Evolutionary conservation across 2,888 invertebrate species (phyloP).

Genomic region (Amiota communis): DNA sequence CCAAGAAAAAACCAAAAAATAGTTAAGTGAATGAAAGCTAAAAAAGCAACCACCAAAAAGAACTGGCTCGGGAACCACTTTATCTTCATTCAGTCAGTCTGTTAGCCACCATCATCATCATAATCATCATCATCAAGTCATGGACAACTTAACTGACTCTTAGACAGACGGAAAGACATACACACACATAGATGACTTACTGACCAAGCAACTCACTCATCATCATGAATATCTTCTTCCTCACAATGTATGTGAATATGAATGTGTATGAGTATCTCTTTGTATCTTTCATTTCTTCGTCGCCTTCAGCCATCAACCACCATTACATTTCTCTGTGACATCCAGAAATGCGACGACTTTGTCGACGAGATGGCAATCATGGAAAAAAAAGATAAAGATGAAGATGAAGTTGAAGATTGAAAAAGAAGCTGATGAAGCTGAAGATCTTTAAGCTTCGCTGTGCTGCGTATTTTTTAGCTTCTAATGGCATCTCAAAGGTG

Average conservation of each 20-base stretch:
- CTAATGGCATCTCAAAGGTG: constrained; percentile 71
- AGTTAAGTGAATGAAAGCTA: constrained; percentile 8
- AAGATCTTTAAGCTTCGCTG: constrained; percentile 30
- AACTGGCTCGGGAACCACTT: constrained; percentile 18
- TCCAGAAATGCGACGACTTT: too few species aligned
- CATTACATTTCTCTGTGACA: too few species aligned
- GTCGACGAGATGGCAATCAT: too few species aligned
- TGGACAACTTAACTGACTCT: not conserved
- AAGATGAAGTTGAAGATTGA: not conserved
- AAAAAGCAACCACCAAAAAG: constrained; percentile 3
- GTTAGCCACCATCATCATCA: not conserved
- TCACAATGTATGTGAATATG: too few species aligned
- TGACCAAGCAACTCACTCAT: too few species aligned
- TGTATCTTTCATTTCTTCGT: too few species aligned
- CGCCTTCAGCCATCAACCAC: too few species aligned
- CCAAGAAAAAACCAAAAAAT: not conserved
- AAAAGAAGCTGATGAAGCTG: constrained; percentile 15
- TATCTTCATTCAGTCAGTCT: not conserved
- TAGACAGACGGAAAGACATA: too few species aligned
- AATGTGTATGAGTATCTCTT: too few species aligned
- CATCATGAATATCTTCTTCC: too few species aligned
- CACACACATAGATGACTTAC: too few species aligned
- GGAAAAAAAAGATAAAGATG: not conserved
- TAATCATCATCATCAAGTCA: not conserved
- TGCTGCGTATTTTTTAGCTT: constrained; percentile 61